Evolutionary conservation across 2,113 vertebrate genomes (phyloP), one percentile per base, ranked within the genome.

Genomic region (Scophthalmus maximus): DNA sequence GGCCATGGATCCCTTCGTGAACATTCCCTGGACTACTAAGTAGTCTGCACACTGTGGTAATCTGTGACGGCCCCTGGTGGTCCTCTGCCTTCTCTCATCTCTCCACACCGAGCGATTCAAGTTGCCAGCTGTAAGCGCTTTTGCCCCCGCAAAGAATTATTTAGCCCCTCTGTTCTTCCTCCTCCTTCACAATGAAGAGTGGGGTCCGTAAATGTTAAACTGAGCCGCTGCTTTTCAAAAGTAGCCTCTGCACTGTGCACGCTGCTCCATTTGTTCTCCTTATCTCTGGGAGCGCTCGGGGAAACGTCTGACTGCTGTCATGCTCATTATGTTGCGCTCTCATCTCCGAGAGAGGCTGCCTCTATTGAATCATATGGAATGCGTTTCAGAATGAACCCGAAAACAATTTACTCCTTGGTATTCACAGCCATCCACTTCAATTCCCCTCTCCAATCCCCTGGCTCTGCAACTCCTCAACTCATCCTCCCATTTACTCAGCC

Each of bases 361-460:
- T 53, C 34, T 50, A 27, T 84, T 68, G 42, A 85, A 85, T 81
- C 64, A 68, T 59, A 56, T 36, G 3, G n/a, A 76, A 36, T 23
- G 51, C 60, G 53, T 77, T 73, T 79, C 25, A 64, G 46, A 73
- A 83, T 73, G 59, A 81, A 68, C 67, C 49, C 44, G 51, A 72
- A 81, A 83, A 81, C 67, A 57, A 62, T 80, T 73, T 60, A 68
- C 50, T 75, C 36, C 50, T 76, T 69, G 8, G 72, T 61, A 79
- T 73, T 87, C 78, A 86, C 52, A 52, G 26, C 50, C 22, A 46
- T 76, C 77, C 74, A 46, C 62, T 57, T 65, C 29, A 36, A 27
- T 44, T 46, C 26, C 9, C 17, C n/a, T 61, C 64, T 68, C 29
- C 15, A 17, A 67, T 68, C 68, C 60, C 64, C 34, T 30, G 44